Percentiles rank a stretch among this genome's conserved stretches.
Conservation (phyloP, 2,113 vertebrate species). For the Plectropomus leopardus region DNA sequence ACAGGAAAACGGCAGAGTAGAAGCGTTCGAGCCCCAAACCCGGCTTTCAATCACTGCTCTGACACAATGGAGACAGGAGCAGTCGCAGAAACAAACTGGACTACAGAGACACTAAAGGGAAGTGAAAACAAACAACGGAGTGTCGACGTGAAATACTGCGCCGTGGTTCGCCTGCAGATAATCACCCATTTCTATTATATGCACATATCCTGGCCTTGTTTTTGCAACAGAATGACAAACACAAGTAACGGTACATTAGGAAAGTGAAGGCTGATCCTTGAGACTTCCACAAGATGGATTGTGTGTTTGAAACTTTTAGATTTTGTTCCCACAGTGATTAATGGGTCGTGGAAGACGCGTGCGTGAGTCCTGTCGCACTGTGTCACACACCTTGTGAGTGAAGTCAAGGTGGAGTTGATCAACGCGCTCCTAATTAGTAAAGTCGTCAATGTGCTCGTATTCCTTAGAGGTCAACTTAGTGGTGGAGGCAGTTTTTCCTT, state of each 20-base stretch:
- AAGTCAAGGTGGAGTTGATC: slow-evolving; percentile 34
- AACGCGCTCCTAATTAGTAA: slow-evolving; percentile 21
- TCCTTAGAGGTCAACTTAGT: slow-evolving; percentile 52
- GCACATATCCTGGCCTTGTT: slow-evolving; percentile 79
- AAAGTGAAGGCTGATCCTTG: slow-evolving; percentile 60
- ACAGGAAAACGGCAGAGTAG: slow-evolving; percentile 72
- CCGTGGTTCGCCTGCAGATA: slow-evolving; percentile 50
- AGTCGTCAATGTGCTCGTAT: slow-evolving; percentile 15
- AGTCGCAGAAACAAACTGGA: slow-evolving; percentile 55
- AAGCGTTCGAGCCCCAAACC: slow-evolving; percentile 43
- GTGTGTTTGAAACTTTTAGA: slow-evolving; percentile 42
- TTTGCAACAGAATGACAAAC: slow-evolving; percentile 68
- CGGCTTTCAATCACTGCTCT: slow-evolving; percentile 63
- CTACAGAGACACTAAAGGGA: slow-evolving; percentile 75
- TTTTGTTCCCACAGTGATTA: slow-evolving; percentile 60
- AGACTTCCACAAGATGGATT: slow-evolving; percentile 53
- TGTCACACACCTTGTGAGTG: slow-evolving; percentile 19
- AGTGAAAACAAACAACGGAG: slow-evolving; percentile 69
- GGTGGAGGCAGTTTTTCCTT: slow-evolving; percentile 18
- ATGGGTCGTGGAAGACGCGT: slow-evolving; percentile 36
- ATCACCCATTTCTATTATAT: slow-evolving; percentile 77
- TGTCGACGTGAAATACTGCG: slow-evolving; percentile 66
- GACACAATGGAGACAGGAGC: slow-evolving; percentile 75
- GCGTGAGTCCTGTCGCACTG: slow-evolving; percentile 33
- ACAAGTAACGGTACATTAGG: slow-evolving; percentile 58